These are phyloP conservation scores for Ambastaia sidthimunki DNA, from an alignment of 2,797 vertebrate species.

Conservation along the genomic window DNA sequence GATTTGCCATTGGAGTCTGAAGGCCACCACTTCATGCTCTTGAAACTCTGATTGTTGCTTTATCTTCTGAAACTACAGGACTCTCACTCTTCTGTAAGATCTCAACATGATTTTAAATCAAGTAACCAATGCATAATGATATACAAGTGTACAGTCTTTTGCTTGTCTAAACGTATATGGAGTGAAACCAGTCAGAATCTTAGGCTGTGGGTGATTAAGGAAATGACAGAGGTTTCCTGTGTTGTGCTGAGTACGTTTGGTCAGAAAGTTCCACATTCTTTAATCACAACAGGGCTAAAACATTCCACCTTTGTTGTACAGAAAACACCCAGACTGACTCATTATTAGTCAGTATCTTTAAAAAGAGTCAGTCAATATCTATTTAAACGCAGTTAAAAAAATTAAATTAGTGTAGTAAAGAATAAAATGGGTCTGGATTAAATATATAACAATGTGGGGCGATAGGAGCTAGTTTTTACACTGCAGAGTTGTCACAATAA, in stretches of 20 bases:
- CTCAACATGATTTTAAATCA: constrained; percentile 2
- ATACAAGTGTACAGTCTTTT: not conserved
- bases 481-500: not conserved
- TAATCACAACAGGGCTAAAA: not conserved
- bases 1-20: not conserved
- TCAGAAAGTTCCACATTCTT: constrained; percentile 12
- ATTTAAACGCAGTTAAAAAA: not conserved
- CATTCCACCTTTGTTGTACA: not conserved
- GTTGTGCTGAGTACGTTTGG: not conserved
- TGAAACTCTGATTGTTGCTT: constrained; percentile 58
- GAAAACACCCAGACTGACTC: not conserved
- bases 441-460: not conserved
- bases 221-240: not conserved
- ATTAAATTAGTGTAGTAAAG: not conserved
- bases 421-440: not conserved
- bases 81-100: not conserved
- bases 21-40: constrained; percentile 54
- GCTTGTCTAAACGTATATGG: not conserved
- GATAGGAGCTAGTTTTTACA: not conserved
- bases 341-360: not conserved
- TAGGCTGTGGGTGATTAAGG: not conserved
- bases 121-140: not conserved
- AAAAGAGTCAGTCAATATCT: not conserved
- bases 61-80: constrained; percentile 58
- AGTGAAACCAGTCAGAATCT: not conserved